Base-by-base conservation (phyloP, 1,140 invertebrate species). In the Cotesia vestalis region DNA sequence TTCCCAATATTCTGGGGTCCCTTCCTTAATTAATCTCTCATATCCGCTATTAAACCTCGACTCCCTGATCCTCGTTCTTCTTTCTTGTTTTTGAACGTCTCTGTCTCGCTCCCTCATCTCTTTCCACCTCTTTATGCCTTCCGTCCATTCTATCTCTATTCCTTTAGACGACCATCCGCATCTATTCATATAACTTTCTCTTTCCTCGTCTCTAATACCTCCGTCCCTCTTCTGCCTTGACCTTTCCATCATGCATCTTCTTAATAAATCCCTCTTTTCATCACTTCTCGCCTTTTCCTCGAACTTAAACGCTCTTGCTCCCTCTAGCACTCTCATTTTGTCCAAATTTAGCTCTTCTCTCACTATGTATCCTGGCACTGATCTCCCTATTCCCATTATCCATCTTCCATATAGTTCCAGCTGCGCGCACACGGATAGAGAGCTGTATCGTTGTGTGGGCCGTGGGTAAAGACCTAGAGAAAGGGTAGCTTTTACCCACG, bases 301-400 rank as follows among this genome's bases (percentile, higher is more conserved):
- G 4, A 17, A 60, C 4, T 60, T 20, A 20, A 20, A 20, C 1
- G 20, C 20, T 20, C 20, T 20, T 20, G 20, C 20, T 2, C 20
- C 20, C 2, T 0, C 20, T 20, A 40, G 61, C 68, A 46, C 40
- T 69, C 69, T 36, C 74, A 34, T 14, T 74, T 63, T 5, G 68
- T 20, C 8, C n/a, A n/a, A n/a, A n/a, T n/a, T n/a, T n/a, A n/a
- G n/a, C n/a, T n/a, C n/a, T n/a, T n/a, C n/a, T n/a, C n/a, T n/a
- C n/a, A n/a, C n/a, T n/a, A n/a, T n/a, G n/a, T n/a, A n/a, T n/a
- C n/a, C n/a, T n/a, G n/a, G n/a, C n/a, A n/a, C n/a, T n/a, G n/a
- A n/a, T n/a, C n/a, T n/a, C n/a, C n/a, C n/a, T n/a, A n/a, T n/a
- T n/a, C n/a, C n/a, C n/a, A n/a, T n/a, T n/a, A n/a, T n/a, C n/a